These are phyloP conservation scores for Sceloporus undulatus DNA, from an alignment of 2,113 vertebrate genomes.

Conservation along the genomic window DNA sequence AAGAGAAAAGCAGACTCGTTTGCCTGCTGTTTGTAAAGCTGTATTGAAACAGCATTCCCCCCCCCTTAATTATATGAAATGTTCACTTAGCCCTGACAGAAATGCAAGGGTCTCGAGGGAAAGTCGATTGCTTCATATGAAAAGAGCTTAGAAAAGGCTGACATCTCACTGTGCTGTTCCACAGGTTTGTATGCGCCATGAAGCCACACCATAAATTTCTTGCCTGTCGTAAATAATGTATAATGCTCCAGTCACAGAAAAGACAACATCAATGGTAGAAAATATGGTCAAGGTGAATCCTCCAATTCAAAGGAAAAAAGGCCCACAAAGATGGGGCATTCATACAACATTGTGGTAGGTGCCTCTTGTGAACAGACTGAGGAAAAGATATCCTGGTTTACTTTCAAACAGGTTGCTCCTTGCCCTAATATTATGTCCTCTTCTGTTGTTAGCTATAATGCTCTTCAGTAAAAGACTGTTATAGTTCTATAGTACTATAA, in stretches of 20 bases:
- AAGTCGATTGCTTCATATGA: slow-evolving; percentile 41
- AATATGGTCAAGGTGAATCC: not conserved
- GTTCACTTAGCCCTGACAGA: slow-evolving; percentile 31
- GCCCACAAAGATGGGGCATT: not conserved
- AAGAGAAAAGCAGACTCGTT: slow-evolving; percentile 47
- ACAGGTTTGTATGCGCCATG: not conserved
- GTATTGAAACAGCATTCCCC: slow-evolving; percentile 55
- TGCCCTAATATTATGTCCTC: not conserved
- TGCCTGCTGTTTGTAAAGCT: slow-evolving; percentile 66
- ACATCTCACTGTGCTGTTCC: slow-evolving; percentile 22
- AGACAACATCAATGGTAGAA: not conserved
- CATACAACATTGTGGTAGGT: not conserved
- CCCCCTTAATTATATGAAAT: slow-evolving; percentile 32
- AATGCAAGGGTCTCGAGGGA: slow-evolving; percentile 49
- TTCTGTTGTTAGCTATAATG: not conserved
- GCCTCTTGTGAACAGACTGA: not conserved
- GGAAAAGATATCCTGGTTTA: too few species aligned
- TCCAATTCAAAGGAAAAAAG: slow-evolving; percentile 20
- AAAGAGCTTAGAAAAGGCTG: slow-evolving; percentile 36
- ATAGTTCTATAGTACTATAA: not conserved
- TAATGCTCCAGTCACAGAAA: not conserved
- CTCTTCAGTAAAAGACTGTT: not conserved
- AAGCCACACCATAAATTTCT: not conserved
- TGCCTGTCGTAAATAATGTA: not conserved
- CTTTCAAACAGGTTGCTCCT: not conserved